Evolutionary conservation across 2,797 vertebrate genomes (phyloP).

Genomic region (Sorex maritimensis): DNA sequence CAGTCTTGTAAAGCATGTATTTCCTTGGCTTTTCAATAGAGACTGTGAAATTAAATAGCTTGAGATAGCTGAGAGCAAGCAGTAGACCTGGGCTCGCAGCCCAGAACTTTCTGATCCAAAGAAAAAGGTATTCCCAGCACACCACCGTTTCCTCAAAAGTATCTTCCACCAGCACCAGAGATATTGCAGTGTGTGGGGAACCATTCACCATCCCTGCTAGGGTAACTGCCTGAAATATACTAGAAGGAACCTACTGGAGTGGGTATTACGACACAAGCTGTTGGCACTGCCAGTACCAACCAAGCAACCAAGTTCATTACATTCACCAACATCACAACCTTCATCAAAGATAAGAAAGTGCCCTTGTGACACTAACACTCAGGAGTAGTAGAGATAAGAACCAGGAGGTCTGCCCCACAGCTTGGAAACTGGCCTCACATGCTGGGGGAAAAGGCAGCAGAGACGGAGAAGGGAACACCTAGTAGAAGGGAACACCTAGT

Average conservation of each 20-base stretch:
- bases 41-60: slow-evolving; percentile 34
- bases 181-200: background rate
- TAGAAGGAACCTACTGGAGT: background rate
- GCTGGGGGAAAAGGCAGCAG: too few species aligned
- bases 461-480: too few species aligned
- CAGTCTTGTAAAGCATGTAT: slow-evolving; percentile 3
- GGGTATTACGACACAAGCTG: background rate
- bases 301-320: background rate
- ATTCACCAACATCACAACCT: background rate
- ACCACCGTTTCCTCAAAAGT: background rate
- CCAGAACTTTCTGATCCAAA: slow-evolving; percentile 10
- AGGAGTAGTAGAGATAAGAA: too few species aligned
- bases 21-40: slow-evolving; percentile 11
- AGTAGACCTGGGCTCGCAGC: background rate
- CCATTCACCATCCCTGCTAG: background rate
- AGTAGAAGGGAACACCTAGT: too few species aligned
- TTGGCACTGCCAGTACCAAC: background rate
- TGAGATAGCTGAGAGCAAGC: background rate
- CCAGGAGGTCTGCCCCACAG: too few species aligned
- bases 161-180: background rate
- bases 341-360: background rate
- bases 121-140: slow-evolving; percentile 43
- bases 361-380: too few species aligned
- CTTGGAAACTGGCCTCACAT: too few species aligned
- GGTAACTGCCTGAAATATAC: background rate